A percentile compares a stretch with the other conserved stretches of the same genome.
These are phyloP conservation scores for Cyanoramphus novaezelandiae DNA, from an alignment of 2,113 vertebrate species.

Conservation along the genomic window DNA sequence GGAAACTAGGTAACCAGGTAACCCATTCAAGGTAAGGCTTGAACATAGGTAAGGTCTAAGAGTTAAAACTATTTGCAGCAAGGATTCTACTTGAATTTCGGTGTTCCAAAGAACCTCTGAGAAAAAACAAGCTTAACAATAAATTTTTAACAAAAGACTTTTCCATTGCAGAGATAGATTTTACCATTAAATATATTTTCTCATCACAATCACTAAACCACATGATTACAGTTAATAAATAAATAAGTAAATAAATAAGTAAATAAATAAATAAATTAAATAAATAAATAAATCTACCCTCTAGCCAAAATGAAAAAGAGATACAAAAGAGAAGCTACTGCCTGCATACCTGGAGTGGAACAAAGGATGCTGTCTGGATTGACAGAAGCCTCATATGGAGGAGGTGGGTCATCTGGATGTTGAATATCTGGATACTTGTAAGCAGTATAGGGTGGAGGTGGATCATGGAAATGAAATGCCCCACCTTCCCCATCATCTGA, in stretches of 20 bases:
- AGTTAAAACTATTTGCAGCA: not conserved
- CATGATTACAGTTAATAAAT: not conserved
- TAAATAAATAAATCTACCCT: not conserved
- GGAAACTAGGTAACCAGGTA: not conserved
- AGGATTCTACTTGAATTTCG: not conserved
- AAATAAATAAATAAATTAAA: not conserved
- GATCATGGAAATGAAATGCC: conserved; percentile 96
- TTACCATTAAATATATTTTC: not conserved
- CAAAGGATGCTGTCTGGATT: conserved; percentile 89
- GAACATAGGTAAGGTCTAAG: not conserved
- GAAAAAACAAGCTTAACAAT: not conserved
- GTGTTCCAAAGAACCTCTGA: not conserved
- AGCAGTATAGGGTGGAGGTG: conserved; percentile 93
- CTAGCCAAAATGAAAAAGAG: not conserved
- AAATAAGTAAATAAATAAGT: too few species aligned
- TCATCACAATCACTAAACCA: not conserved
- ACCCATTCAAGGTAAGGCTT: not conserved
- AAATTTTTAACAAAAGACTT: not conserved
- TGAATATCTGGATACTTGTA: conserved; percentile 96
- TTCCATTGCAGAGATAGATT: not conserved
- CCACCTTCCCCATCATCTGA: conserved; percentile 97
- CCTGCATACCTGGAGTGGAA: conserved; percentile 82
- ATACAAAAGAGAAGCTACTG: not conserved
- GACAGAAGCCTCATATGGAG: conserved; percentile 95
- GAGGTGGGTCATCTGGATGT: conserved; percentile 94